Base-by-base conservation (phyloP, 2,797 vertebrate genomes). In the Tinamus major region DNA sequence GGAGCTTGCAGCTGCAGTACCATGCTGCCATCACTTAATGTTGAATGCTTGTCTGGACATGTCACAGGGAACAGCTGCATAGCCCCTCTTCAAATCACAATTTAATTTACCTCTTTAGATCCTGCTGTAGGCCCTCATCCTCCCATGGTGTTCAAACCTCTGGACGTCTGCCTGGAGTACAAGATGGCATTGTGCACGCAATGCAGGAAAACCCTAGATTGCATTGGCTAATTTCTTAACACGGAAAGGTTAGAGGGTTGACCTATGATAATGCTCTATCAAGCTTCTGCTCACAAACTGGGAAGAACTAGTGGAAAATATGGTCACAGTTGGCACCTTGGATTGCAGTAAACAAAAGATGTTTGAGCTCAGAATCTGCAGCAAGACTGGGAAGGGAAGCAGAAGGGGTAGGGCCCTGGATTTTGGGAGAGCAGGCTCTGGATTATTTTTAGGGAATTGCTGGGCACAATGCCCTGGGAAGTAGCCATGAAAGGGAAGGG, bases 391-490 rank as follows among this genome's bases (percentile, higher is more conserved):
- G 9, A 92, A 92, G 42, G 20, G 86, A 92, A 72, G 18, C 12
- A 88, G 67, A 39, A 79, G 37, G 13, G 8, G 65, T 91, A 71
- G 46, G 63, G 61, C 59, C 85, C 72, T 53, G 51, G n/a, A 69
- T 84, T 79, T 89, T 70, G 76, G 63, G 58, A 89, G 11, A 85
- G 21, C 15, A 71, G 65, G 79, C 21, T 92, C 71, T 0, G 4
- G 9, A 11, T 90, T 93, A 81, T 91, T 96, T 56, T 95, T 94
- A 91, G 91, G 77, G n/a, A 81, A 86, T 26, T 79, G 41, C 61
- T 79, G 70, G 80, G 89, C 77, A 84, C 37, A 79, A 35, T 86
- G 74, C 83, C 85, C 39, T 94, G 94, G 91, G 83, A 95, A 94
- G 64, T 35, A 84, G 90, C 79, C 90, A 88, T 48, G 70, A 86